A percentile compares a stretch with the other conserved stretches of the same genome.
Conservation (phyloP, 2,113 vertebrate genomes). For the Polypterus senegalus region DNA sequence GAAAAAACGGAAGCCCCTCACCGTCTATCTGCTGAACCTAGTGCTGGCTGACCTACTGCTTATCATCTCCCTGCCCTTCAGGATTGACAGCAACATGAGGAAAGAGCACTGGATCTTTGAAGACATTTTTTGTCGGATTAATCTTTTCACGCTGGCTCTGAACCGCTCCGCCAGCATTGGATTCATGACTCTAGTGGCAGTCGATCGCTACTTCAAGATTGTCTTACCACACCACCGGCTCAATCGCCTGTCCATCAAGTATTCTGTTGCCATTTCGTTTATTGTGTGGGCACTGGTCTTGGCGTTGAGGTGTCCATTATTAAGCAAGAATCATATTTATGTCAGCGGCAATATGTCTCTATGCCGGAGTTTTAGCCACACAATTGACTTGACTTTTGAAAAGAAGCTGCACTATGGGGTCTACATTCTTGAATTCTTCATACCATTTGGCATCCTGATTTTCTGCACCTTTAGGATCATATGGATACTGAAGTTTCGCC, state of each 20-base stretch:
- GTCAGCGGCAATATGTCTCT: conserved; percentile 14
- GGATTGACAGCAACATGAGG: conserved; percentile 37
- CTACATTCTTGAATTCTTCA: conserved; percentile 32
- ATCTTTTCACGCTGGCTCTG: conserved; percentile 48
- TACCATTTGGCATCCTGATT: conserved; percentile 38
- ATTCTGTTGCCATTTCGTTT: conserved; percentile 16
- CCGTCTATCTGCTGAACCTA: conserved; percentile 46
- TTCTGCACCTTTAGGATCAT: conserved; percentile 42
- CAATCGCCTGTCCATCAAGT: conserved; percentile 28
- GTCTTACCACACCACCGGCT: conserved; percentile 44
- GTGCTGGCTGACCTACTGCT: conserved; percentile 48
- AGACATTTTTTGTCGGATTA: conserved; percentile 33
- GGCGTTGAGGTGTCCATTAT: conserved; percentile 37
- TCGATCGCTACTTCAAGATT: conserved; percentile 57
- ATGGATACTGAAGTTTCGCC: conserved; percentile 26
- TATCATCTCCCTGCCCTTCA: conserved; percentile 44
- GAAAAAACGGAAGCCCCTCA: conserved; percentile 42
- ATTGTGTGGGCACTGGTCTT: conserved; percentile 39
- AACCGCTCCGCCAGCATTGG: conserved; percentile 49
- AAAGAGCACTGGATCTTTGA: conserved; percentile 43
- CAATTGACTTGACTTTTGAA: conserved; percentile 19
- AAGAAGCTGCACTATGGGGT: conserved; percentile 33
- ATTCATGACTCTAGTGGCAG: conserved; percentile 43
- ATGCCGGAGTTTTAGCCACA: conserved; percentile 44
- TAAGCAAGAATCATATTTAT: conserved; percentile 29